phyloP scores from a whole-genome alignment of 1,140 invertebrate species.

The Drosophila obscura region DNA sequence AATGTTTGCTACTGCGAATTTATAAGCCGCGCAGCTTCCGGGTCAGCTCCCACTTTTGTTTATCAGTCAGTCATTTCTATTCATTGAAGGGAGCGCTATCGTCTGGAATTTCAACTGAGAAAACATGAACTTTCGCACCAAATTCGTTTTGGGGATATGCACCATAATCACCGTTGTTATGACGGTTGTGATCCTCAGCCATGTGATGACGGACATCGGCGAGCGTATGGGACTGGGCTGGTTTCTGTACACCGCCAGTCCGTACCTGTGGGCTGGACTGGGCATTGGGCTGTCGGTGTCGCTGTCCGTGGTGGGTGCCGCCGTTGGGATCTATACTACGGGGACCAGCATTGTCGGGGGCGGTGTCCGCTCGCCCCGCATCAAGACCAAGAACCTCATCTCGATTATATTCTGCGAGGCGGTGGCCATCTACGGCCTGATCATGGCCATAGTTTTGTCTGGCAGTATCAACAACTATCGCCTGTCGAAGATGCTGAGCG shows the following conservation, averaged over 20 bases:
- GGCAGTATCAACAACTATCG: constrained; percentile 88
- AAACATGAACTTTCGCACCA: constrained; percentile 29
- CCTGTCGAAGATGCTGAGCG: constrained; percentile 38
- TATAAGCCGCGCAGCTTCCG: too few relatives aligned
- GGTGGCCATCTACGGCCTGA: constrained; percentile 98
- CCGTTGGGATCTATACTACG: constrained; percentile 98
- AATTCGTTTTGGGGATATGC: constrained; percentile 55
- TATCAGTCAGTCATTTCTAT: too few relatives aligned
- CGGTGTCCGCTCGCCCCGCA: constrained; percentile 98
- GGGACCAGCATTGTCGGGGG: constrained; percentile 98
- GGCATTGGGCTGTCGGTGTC: constrained; percentile 97
- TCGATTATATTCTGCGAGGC: constrained; percentile 99
- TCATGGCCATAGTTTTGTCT: constrained; percentile 98
- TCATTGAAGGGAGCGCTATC: too few relatives aligned
- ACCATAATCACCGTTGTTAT: constrained; percentile 84
- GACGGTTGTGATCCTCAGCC: constrained; percentile 87
- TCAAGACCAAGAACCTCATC: constrained; percentile 99
- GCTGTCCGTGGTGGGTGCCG: constrained; percentile 98
- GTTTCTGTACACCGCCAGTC: constrained; percentile 93
- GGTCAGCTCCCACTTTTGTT: too few relatives aligned
- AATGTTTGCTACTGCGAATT: too few relatives aligned
- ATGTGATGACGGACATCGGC: constrained; percentile 93
- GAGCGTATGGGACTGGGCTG: constrained; percentile 94
- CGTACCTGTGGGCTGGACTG: constrained; percentile 96
- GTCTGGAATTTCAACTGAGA: background rate